Evolutionary conservation across 2,113 vertebrate species (phyloP).

Genomic region (Lutjanus erythropterus): DNA sequence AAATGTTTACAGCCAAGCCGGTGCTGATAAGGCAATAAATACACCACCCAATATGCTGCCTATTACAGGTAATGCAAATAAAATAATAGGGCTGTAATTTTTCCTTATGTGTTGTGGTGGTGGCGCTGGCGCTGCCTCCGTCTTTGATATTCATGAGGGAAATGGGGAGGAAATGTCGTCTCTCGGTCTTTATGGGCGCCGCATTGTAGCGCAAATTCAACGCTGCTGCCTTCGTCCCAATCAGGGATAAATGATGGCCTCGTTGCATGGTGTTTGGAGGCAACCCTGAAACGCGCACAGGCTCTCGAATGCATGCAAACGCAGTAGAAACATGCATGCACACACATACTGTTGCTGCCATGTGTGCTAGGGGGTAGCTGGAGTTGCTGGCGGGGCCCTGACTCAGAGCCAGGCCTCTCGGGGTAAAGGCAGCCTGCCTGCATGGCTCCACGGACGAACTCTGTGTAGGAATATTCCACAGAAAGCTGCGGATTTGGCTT

Average conservation of each 20-base stretch:
- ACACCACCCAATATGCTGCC: constrained; percentile 69
- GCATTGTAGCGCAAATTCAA: constrained; percentile 62
- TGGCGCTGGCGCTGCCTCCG: constrained; percentile 21
- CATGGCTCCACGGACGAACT: not conserved
- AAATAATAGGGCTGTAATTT: constrained; percentile 83
- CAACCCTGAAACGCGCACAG: constrained; percentile 7
- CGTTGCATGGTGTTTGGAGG: constrained; percentile 30
- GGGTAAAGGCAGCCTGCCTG: constrained; percentile 42
- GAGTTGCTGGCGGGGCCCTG: constrained; percentile 29
- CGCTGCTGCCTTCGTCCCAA: constrained; percentile 67
- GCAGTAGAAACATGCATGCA: constrained; percentile 29
- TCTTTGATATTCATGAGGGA: constrained; percentile 80
- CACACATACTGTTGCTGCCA: constrained; percentile 34
- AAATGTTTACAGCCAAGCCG: constrained; percentile 65
- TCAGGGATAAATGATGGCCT: constrained; percentile 80
- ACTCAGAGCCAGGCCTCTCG: constrained; percentile 59
- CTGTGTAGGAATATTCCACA: not conserved
- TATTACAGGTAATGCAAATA: constrained; percentile 85
- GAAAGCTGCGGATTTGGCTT: constrained; percentile 10
- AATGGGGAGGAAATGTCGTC: constrained; percentile 69
- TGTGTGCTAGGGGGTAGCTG: constrained; percentile 13
- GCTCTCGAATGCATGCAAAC: constrained; percentile 36
- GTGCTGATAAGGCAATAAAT: constrained; percentile 76
- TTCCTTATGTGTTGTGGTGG: constrained; percentile 68
- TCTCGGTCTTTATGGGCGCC: constrained; percentile 66